These are phyloP conservation scores for Sorex araneus DNA, from an alignment of 2,113 vertebrate genomes.

Conservation along the genomic window DNA sequence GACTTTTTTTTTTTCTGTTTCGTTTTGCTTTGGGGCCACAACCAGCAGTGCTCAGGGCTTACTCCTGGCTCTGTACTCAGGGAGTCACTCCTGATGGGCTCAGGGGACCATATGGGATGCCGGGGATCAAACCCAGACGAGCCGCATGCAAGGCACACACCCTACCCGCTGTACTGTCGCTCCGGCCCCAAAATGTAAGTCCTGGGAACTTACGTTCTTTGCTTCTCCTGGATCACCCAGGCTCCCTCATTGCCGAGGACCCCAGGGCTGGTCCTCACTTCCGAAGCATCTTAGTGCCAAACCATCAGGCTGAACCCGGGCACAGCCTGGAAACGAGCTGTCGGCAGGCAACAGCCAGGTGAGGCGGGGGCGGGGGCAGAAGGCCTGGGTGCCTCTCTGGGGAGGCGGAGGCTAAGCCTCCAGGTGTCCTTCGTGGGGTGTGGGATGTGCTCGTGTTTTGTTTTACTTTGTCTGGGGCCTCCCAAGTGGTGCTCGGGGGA, in stretches of 20 bases:
- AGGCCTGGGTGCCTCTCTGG: not conserved
- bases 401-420: not conserved
- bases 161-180: no score
- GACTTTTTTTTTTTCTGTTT: not conserved
- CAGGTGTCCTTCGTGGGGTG: not conserved
- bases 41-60: no score
- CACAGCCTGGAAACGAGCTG: not conserved
- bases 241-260: not conserved
- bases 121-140: no score
- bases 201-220: no score
- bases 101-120: not conserved
- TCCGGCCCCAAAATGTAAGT: no score
- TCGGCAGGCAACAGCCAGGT: not conserved
- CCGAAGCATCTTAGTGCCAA: conserved; percentile 18
- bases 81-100: no score
- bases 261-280: not conserved
- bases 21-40: not conserved
- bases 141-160: no score
- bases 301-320: not conserved
- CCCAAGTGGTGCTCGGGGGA: no score
- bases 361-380: not conserved
- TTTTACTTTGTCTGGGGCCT: no score
- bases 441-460: not conserved
- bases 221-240: not conserved
- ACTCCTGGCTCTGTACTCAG: no score